Conservation (phyloP, 2,797 vertebrate species). For the Trachops cirrhosus region DNA sequence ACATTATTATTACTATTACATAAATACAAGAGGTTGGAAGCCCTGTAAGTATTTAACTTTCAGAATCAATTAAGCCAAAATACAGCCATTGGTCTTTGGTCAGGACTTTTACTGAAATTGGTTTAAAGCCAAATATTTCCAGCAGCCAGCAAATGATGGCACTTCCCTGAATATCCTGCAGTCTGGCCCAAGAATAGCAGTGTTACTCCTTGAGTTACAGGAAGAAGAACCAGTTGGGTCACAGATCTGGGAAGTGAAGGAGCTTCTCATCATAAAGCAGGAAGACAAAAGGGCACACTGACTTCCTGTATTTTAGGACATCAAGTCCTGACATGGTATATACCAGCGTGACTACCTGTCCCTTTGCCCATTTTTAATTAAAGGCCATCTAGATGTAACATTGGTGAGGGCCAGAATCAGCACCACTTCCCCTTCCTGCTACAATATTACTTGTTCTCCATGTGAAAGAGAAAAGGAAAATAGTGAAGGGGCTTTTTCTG, state of each 20-base stretch:
- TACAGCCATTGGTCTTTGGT: constrained; percentile 51
- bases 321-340: background rate
- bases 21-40: background rate
- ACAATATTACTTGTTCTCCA: background rate
- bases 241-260: constrained; percentile 32
- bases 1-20: background rate
- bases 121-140: constrained; percentile 67
- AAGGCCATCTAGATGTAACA: background rate
- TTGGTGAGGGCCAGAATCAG: background rate
- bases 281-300: background rate
- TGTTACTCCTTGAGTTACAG: constrained; percentile 34
- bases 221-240: constrained; percentile 33
- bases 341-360: background rate
- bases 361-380: background rate
- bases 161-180: constrained; percentile 51
- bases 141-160: constrained; percentile 43
- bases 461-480: background rate
- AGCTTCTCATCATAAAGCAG: constrained; percentile 4
- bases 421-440: background rate
- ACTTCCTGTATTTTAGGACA: background rate
- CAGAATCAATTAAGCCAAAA: constrained; percentile 61
- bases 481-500: background rate
- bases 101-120: constrained; percentile 59
- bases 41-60: constrained; percentile 55
- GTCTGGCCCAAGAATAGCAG: constrained; percentile 61